Evolutionary conservation across 2,113 vertebrate genomes (phyloP).

Genomic region (Anthoscopus minutus): DNA sequence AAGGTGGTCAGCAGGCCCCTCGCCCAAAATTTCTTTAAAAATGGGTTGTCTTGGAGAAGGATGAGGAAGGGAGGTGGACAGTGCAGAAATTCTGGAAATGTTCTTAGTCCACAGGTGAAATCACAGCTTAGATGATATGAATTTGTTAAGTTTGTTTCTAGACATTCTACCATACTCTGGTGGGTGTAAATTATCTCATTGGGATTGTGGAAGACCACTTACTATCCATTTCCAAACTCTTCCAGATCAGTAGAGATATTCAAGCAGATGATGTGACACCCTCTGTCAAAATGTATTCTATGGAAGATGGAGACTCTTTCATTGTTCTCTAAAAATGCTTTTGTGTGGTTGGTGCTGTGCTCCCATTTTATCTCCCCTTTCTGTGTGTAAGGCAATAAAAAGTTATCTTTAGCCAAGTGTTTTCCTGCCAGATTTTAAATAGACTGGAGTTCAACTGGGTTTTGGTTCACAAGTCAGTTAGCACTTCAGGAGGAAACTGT

Average conservation of each 20-base stretch:
- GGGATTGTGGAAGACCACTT: background rate
- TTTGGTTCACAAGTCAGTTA: slow-evolving; percentile 39
- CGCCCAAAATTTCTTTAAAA: background rate
- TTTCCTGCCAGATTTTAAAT: background rate
- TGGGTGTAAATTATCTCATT: background rate
- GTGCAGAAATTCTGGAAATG: background rate
- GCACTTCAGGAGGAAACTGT: slow-evolving; percentile 15
- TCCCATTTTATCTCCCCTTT: background rate
- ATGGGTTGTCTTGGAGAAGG: background rate
- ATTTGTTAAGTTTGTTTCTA: background rate
- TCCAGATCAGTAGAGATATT: background rate
- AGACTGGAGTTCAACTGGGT: slow-evolving; percentile 5
- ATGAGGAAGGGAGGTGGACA: background rate
- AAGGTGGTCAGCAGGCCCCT: background rate
- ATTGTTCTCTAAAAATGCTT: background rate
- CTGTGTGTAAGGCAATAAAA: background rate
- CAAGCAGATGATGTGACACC: background rate
- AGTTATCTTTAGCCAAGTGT: background rate
- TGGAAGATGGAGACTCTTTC: background rate
- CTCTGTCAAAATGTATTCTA: background rate
- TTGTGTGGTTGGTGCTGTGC: background rate
- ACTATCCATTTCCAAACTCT: background rate
- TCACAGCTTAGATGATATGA: background rate
- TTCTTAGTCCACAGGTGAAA: background rate
- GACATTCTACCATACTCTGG: background rate